Evolutionary conservation across 2,888 invertebrate genomes (phyloP).

Genomic region (Agapetus fuscipes): DNA sequence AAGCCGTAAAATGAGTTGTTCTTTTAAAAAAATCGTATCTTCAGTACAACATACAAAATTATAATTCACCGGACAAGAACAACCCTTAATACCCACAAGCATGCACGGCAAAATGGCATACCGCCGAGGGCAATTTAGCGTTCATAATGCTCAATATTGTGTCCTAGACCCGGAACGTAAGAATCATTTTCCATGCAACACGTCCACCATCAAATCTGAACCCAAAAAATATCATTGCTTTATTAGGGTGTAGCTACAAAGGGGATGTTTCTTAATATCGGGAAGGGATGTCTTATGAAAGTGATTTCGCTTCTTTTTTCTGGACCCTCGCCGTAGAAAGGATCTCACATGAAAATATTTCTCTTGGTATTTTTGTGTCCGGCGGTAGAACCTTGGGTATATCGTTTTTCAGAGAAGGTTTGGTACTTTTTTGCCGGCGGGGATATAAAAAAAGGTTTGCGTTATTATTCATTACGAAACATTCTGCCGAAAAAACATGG

Average conservation of each 20-base stretch:
- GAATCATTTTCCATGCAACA: slow-evolving; percentile 1
- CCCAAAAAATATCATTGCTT: slow-evolving; percentile 14
- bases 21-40: too few relatives aligned
- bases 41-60: too few relatives aligned
- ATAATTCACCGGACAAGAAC: too few relatives aligned
- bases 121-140: slow-evolving; percentile 11
- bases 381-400: too few relatives aligned
- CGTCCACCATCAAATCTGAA: slow-evolving; percentile 6
- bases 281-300: slow-evolving; percentile 6
- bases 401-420: too few relatives aligned
- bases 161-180: background rate
- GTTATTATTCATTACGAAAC: too few relatives aligned
- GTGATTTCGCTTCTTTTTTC: slow-evolving; percentile 3
- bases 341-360: background rate
- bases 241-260: slow-evolving; percentile 8
- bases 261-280: slow-evolving; percentile 6
- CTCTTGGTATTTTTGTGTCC: too few relatives aligned
- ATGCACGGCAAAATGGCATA: slow-evolving; percentile 7
- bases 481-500: too few relatives aligned
- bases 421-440: too few relatives aligned
- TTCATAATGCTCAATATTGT: slow-evolving; percentile 5
- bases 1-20: too few relatives aligned
- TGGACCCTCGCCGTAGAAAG: background rate
- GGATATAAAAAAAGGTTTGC: too few relatives aligned
- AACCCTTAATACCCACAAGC: too few relatives aligned